These are phyloP conservation scores for Latrodectus hesperus DNA, from an alignment of 2,888 invertebrate genomes.

Conservation along the genomic window DNA sequence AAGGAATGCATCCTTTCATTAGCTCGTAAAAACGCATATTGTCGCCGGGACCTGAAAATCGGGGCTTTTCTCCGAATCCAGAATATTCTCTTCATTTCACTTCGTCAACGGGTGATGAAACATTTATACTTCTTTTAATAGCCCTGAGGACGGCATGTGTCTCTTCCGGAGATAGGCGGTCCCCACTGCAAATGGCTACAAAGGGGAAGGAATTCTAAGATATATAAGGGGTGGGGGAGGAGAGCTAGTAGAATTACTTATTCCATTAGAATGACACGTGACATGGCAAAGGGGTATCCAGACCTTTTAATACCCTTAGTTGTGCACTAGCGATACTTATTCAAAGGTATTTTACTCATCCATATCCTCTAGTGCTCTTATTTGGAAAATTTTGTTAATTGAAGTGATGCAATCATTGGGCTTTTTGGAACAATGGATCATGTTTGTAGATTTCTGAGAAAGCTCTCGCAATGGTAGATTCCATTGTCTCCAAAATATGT, in stretches of 20 bases:
- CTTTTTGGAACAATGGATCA: background rate
- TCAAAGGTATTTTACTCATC: slow-evolving; percentile 24
- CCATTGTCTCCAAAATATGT: too few relatives aligned
- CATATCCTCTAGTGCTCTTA: slow-evolving; percentile 14
- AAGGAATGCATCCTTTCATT: slow-evolving; percentile 35
- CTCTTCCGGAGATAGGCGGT: too few relatives aligned
- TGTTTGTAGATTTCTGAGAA: too few relatives aligned
- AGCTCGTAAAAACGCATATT: slow-evolving; percentile 43
- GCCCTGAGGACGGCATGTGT: background rate
- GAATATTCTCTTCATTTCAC: slow-evolving; percentile 7
- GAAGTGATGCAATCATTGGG: slow-evolving; percentile 43
- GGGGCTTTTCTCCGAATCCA: background rate
- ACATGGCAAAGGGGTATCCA: slow-evolving; percentile 30
- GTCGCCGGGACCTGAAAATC: background rate
- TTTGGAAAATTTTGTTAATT: slow-evolving; percentile 55
- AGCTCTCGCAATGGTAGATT: too few relatives aligned
- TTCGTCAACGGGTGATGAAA: background rate
- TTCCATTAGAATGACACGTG: slow-evolving; percentile 48
- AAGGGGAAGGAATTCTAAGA: background rate
- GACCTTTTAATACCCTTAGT: background rate
- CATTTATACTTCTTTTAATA: slow-evolving; percentile 47
- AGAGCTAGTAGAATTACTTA: background rate
- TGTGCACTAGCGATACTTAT: slow-evolving; percentile 43
- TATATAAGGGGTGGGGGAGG: background rate
- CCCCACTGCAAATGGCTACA: background rate